Conservation (phyloP, 2,888 invertebrate genomes). For the Limnephilus lunatus region DNA sequence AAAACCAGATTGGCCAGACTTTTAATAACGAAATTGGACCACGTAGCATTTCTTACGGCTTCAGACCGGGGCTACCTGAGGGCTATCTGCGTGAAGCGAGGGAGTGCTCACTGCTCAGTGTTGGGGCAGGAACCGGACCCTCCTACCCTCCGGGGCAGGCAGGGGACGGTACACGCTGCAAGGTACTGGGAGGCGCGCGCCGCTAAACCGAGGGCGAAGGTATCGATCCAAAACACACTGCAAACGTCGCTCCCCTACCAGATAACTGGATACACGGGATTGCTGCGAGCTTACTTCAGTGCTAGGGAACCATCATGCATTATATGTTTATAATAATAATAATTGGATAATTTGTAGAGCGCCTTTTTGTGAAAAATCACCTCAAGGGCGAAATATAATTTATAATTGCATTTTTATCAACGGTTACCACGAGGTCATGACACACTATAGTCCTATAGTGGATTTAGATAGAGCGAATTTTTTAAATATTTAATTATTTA, state of each 20-base stretch:
- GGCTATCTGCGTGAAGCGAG: neutral
- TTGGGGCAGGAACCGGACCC: neutral
- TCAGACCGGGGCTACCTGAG: neutral
- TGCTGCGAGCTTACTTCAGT: neutral
- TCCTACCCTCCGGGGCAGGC: neutral
- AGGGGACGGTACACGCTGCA: neutral
- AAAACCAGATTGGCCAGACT: no score
- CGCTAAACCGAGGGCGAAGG: neutral
- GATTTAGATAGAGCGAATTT: no score
- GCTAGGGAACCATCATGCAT: neutral
- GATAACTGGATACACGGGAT: neutral
- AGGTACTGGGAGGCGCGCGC: conserved; percentile 19
- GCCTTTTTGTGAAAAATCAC: neutral
- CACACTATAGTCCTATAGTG: no score
- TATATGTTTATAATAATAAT: neutral
- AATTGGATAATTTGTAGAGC: no score
- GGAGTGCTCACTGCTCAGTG: neutral
- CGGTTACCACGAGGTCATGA: no score
- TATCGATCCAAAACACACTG: neutral
- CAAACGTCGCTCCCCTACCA: neutral
- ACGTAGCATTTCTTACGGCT: neutral
- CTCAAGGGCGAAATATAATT: no score
- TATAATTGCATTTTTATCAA: no score
- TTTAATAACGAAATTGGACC: no score
- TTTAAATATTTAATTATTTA: no score